phyloP scores from a whole-genome alignment of 2,888 invertebrate species.

The Dione vanillae region DNA sequence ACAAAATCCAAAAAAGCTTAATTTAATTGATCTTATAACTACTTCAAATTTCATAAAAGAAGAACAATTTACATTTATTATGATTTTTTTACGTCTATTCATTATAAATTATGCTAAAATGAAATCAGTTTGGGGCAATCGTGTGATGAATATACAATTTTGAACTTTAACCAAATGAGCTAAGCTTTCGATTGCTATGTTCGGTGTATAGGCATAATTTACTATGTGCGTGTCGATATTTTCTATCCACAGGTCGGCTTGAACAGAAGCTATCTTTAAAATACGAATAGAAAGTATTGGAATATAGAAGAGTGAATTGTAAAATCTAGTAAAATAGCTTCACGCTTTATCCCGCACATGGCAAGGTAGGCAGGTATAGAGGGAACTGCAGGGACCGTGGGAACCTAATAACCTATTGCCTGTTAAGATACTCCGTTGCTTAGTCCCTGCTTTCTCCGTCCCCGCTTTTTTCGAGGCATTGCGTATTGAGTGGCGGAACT shows the following conservation, averaged over 20 bases:
- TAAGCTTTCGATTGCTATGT: slow-evolving; percentile 2
- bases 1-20: too few relatives aligned
- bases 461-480: too few relatives aligned
- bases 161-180: slow-evolving; percentile 1
- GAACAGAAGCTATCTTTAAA: background rate
- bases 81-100: slow-evolving; percentile 4
- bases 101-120: slow-evolving; percentile 10
- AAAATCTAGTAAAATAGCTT: too few relatives aligned
- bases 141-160: background rate
- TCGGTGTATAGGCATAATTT: slow-evolving; percentile 20
- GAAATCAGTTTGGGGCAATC: slow-evolving; percentile 15
- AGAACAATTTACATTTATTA: slow-evolving; percentile 1
- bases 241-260: slow-evolving; percentile 12
- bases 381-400: too few relatives aligned
- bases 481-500: too few relatives aligned
- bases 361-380: too few relatives aligned
- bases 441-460: too few relatives aligned
- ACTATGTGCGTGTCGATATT: slow-evolving; percentile 34
- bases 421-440: too few relatives aligned
- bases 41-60: background rate
- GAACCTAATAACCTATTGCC: too few relatives aligned
- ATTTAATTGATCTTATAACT: too few relatives aligned
- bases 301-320: too few relatives aligned
- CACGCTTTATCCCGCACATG: too few relatives aligned
- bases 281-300: background rate